Base-by-base conservation (phyloP, 2,888 invertebrate genomes). In the Andrena bicolor region DNA sequence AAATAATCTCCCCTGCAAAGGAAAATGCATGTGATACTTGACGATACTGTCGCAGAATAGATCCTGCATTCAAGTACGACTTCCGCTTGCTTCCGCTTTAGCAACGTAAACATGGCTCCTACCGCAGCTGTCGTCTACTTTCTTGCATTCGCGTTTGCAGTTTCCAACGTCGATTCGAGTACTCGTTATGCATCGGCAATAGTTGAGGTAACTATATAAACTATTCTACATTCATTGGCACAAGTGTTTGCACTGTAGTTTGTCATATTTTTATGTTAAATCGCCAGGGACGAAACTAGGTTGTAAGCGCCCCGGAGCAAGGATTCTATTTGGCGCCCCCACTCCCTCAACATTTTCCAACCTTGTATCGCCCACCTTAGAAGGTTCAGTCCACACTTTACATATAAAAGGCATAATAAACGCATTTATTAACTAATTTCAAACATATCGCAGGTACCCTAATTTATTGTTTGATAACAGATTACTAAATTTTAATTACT, bases 151-250 rank as follows among this genome's bases (percentile, higher is more conserved):
- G 65, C 51, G 10, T 32, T 85, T 13, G 61, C 61, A 2, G 26
- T 88, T 83, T 86, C 68, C 3, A 26, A 82, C 20, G 83, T 61
- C 49, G 71, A 80, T 66, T 83, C 83, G 1, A 75, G 5, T 16
- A 71, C 48, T 49, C 75, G 86, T 68, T 91, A 91, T 66, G 70
- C 86, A 4, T 88, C 72, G 26, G 91, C 91, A 10, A 88, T 82
- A 61, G 74, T 91, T 16, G 91, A 91, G 88, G 91, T 91, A 86
- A 56, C 41, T 61, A n/a, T n/a, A n/a, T n/a, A 48, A 30, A 48
- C 71, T 8, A 3, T 26, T 68, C 32, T 32, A 49, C 68, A 48
- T 75, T 75, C 41, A 23, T 30, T 26, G 10, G 2, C 6, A 26
- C 1, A 53, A 61, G 8, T 3, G 35, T 48, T 26, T 23, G 48